phyloP scores from a whole-genome alignment of 2,888 invertebrate species.

The Sarcophaga caerulescens region DNA sequence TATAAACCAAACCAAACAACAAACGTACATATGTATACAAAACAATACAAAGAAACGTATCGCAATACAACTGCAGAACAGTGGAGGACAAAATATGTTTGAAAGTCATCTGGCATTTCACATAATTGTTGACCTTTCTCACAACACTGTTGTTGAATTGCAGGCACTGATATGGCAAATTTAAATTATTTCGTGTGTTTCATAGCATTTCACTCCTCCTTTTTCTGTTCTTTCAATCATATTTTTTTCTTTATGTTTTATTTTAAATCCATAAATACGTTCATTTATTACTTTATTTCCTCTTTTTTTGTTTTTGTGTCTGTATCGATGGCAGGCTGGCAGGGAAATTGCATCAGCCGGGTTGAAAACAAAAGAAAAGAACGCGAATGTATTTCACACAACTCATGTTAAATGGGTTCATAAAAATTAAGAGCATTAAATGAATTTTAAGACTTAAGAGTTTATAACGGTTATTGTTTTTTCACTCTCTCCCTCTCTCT shows the following conservation, averaged over 20 bases:
- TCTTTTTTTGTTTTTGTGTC: not conserved
- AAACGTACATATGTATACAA: not conserved
- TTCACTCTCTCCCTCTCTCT: too few relatives aligned
- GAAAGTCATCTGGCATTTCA: too few relatives aligned
- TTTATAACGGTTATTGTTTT: not conserved
- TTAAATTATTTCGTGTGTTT: conserved; percentile 24
- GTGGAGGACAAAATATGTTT: too few relatives aligned
- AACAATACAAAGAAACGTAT: conserved; percentile 12
- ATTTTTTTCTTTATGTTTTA: not conserved
- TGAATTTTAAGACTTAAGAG: conserved; percentile 53
- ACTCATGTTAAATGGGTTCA: conserved; percentile 46
- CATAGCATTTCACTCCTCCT: not conserved
- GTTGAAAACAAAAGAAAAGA: conserved; percentile 31
- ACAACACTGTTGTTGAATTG: not conserved
- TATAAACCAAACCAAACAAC: not conserved
- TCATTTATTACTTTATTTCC: not conserved
- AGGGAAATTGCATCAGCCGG: conserved; percentile 30
- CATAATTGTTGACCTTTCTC: not conserved
- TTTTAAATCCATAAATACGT: too few relatives aligned
- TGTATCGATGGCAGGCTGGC: not conserved
- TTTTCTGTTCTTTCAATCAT: not conserved
- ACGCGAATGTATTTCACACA: conserved; percentile 22
- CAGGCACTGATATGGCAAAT: not conserved
- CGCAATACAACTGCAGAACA: too few relatives aligned
- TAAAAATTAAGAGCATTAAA: conserved; percentile 59